phyloP scores from a whole-genome alignment of 1,140 invertebrate species.

The Drosophila willistoni region DNA sequence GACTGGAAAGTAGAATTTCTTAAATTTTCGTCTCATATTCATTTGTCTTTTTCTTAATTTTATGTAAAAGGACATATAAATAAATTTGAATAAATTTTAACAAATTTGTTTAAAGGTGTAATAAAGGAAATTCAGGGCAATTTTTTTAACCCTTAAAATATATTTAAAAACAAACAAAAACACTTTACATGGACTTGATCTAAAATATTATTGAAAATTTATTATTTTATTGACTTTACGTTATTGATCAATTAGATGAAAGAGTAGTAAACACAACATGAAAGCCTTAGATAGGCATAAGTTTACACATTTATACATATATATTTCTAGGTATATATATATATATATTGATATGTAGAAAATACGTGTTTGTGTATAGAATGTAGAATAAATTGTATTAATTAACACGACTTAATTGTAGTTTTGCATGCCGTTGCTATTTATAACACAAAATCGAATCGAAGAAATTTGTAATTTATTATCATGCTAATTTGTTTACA shows the following conservation, averaged over 20 bases:
- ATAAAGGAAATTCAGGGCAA: neutral
- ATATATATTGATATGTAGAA: neutral
- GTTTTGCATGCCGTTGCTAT: conserved; percentile 31
- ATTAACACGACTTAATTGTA: conserved; percentile 34
- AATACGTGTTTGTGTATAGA: conserved; percentile 21
- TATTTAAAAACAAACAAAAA: neutral
- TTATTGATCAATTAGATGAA: conserved; percentile 46
- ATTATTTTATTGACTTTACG: conserved; percentile 50
- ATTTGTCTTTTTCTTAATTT: neutral
- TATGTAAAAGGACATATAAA: conserved; percentile 51
- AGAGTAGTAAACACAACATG: conserved; percentile 34
- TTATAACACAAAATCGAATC: conserved; percentile 9
- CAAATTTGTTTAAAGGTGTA: conserved; percentile 17
- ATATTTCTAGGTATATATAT: too few species aligned
- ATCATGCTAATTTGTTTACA: conserved; percentile 57
- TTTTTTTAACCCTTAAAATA: neutral
- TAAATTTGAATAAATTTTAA: conserved; percentile 43
- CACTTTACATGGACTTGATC: neutral
- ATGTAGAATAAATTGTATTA: conserved; percentile 6
- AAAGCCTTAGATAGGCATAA: neutral
- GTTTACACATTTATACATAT: too few species aligned
- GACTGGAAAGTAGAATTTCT: too few species aligned
- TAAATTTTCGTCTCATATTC: neutral
- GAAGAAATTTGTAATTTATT: conserved; percentile 40
- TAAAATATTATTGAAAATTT: too few species aligned